phyloP scores from a whole-genome alignment of 2,797 vertebrate species.

The Lepilemur ruficaudatus region DNA sequence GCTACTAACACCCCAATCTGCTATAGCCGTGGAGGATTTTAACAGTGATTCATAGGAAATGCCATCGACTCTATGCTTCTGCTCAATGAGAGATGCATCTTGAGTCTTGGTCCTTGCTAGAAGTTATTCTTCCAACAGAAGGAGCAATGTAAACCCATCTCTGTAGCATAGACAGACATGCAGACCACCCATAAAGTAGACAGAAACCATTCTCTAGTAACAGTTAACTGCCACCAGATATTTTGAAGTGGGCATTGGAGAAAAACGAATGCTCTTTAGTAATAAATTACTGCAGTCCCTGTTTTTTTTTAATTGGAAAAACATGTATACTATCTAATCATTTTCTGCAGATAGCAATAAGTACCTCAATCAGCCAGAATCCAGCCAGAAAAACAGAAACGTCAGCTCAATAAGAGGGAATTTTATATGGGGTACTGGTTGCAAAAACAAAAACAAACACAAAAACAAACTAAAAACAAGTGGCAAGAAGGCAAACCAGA shows the following conservation, averaged over 20 bases:
- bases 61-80: not conserved
- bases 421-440: not conserved
- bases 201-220: not conserved
- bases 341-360: not conserved
- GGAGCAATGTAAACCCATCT: not conserved
- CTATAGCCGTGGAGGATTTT: not conserved
- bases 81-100: not conserved
- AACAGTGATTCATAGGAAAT: not conserved
- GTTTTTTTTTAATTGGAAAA: not conserved
- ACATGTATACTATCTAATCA: not conserved
- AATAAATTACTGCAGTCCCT: not conserved
- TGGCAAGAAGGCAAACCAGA: not conserved
- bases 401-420: not conserved
- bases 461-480: not conserved
- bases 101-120: not conserved
- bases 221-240: not conserved
- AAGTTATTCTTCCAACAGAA: not conserved
- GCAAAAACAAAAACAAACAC: not conserved
- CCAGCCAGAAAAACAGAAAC: not conserved
- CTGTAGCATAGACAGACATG: not conserved
- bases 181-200: not conserved
- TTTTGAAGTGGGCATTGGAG: not conserved
- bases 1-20: not conserved
- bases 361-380: not conserved
- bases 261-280: not conserved